phyloP scores from a whole-genome alignment of 2,113 vertebrate species.

The Hemiprocne comata region DNA sequence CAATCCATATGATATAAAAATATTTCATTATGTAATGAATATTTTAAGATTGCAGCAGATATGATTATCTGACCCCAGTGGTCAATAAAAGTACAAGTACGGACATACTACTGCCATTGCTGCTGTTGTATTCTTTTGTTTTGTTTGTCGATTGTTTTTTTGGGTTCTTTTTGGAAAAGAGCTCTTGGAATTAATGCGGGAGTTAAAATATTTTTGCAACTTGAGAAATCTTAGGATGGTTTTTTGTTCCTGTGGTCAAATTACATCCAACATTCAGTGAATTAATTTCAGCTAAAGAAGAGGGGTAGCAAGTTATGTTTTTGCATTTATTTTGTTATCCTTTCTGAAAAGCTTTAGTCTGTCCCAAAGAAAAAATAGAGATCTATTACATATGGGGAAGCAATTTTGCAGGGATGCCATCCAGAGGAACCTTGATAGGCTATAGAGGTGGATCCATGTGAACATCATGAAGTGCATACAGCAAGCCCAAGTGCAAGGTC shows the following conservation, averaged over 20 bases:
- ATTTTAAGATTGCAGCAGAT: background rate
- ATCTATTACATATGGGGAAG: background rate
- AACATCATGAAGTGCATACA: background rate
- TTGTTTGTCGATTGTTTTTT: background rate
- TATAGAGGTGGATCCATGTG: accelerated
- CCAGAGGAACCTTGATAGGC: background rate
- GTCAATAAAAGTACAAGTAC: background rate
- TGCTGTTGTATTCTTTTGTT: background rate
- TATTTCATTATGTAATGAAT: background rate
- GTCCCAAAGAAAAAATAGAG: background rate
- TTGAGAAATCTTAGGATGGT: background rate
- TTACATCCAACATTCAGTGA: background rate
- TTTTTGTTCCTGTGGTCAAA: background rate
- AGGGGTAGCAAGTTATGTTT: background rate
- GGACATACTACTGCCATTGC: background rate
- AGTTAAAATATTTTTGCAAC: background rate
- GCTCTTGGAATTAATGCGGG: background rate
- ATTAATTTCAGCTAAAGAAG: background rate
- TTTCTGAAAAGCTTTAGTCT: background rate
- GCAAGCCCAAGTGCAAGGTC: background rate
- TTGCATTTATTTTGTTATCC: background rate
- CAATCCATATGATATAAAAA: background rate
- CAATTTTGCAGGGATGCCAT: background rate
- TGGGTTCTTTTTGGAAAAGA: background rate
- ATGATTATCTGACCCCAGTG: background rate